These are phyloP conservation scores for Drosophila aldrichi DNA, from an alignment of 2,888 invertebrate genomes.

Conservation along the genomic window DNA sequence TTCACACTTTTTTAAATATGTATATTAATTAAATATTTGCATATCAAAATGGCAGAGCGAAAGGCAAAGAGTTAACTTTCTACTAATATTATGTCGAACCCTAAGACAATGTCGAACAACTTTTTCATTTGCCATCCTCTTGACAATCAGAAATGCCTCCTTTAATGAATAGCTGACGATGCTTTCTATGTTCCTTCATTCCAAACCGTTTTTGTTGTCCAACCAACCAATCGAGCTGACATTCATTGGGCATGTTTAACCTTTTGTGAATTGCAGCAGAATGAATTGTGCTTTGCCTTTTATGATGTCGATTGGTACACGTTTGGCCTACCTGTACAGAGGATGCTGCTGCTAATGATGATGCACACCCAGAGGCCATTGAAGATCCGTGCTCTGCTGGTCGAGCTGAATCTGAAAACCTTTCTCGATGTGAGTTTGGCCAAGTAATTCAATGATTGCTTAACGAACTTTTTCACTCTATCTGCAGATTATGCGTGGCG, in stretches of 20 bases:
- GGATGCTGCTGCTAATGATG: slow-evolving; percentile 70
- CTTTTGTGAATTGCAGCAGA: slow-evolving; percentile 54
- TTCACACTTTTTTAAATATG: neutral
- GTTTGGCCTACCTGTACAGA: slow-evolving; percentile 64
- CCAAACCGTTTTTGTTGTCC: neutral
- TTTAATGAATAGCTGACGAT: slow-evolving; percentile 15
- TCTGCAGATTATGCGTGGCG: slow-evolving; percentile 76
- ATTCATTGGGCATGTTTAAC: slow-evolving; percentile 10
- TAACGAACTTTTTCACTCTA: slow-evolving; percentile 2
- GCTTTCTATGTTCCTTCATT: neutral
- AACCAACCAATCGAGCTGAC: slow-evolving; percentile 6
- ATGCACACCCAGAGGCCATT: slow-evolving; percentile 69
- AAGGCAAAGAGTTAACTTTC: neutral
- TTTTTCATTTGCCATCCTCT: neutral
- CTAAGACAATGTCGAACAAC: neutral
- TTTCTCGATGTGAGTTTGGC: slow-evolving; percentile 73
- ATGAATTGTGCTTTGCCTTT: slow-evolving; percentile 62
- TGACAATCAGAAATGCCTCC: slow-evolving; percentile 3
- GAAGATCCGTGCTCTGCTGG: slow-evolving; percentile 74
- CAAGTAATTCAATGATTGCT: neutral
- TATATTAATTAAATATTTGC: neutral
- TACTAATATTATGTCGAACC: neutral
- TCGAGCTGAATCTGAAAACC: slow-evolving; percentile 75
- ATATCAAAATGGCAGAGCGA: neutral
- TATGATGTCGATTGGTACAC: slow-evolving; percentile 78